Conservation (phyloP, 2,113 vertebrate genomes). For the Rhea americana region DNA sequence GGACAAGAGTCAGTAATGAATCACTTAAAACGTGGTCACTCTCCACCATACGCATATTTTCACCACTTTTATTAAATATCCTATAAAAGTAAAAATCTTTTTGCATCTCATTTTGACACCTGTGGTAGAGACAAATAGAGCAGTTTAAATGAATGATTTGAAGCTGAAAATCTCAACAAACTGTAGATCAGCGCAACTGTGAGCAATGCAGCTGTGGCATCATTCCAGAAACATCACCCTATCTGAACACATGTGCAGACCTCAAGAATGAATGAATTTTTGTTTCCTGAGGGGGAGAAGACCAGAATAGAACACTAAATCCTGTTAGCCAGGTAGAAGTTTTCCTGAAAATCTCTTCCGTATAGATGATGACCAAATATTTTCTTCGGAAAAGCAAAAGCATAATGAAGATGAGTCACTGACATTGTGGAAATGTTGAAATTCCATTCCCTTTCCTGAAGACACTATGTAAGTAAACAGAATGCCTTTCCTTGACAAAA, state of each 20-base stretch:
- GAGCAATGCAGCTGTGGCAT: slow-evolving; percentile 42
- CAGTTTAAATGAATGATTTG: background rate
- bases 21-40: slow-evolving; percentile 10
- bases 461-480: background rate
- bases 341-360: background rate
- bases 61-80: background rate
- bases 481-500: background rate
- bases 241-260: background rate
- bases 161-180: slow-evolving; percentile 59
- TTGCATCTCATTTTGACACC: background rate
- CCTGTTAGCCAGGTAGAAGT: background rate
- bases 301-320: background rate
- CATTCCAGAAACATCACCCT: slow-evolving; percentile 9
- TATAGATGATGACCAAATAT: background rate
- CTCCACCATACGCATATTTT: background rate
- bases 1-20: slow-evolving; percentile 17
- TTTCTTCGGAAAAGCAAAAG: background rate
- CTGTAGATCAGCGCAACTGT: background rate
- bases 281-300: background rate
- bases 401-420: background rate
- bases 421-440: background rate
- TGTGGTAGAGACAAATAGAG: slow-evolving; percentile 1
- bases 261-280: background rate
- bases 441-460: background rate
- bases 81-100: background rate